Evolutionary conservation across 35 echinoderm and acorn worm species (phyloP).

Genomic region (Lytechinus variegatus): DNA sequence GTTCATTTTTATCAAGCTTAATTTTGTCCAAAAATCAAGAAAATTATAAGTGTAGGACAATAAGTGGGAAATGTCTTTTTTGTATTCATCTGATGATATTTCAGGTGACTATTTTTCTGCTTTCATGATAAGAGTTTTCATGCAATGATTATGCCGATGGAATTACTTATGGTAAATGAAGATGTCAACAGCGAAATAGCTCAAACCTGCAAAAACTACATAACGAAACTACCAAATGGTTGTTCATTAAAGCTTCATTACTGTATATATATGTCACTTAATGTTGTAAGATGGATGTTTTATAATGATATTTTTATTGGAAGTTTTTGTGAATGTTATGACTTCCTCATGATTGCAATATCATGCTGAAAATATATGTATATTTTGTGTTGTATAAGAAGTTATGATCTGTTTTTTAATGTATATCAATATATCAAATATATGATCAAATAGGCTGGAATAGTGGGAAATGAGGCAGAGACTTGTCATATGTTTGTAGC

Average conservation of each 20-base stretch:
- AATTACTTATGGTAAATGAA: background rate
- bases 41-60: too few species aligned
- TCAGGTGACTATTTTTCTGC: background rate
- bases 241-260: background rate
- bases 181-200: background rate
- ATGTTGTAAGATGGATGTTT: background rate
- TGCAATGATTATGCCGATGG: background rate
- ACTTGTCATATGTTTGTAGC: background rate
- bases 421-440: slow-evolving; percentile 2
- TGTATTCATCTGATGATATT: too few species aligned
- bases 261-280: background rate
- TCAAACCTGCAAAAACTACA: background rate
- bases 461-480: background rate
- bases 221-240: background rate
- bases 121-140: background rate
- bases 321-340: background rate
- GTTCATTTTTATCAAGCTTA: too few species aligned
- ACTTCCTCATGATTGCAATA: background rate
- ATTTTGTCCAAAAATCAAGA: too few species aligned
- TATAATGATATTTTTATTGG: background rate
- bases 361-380: slow-evolving; percentile 14
- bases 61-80: too few species aligned
- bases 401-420: background rate
- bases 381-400: slow-evolving; percentile 5
- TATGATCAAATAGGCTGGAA: background rate